Conservation (phyloP, 2,113 vertebrate genomes). For the Hippocampus zosterae region DNA sequence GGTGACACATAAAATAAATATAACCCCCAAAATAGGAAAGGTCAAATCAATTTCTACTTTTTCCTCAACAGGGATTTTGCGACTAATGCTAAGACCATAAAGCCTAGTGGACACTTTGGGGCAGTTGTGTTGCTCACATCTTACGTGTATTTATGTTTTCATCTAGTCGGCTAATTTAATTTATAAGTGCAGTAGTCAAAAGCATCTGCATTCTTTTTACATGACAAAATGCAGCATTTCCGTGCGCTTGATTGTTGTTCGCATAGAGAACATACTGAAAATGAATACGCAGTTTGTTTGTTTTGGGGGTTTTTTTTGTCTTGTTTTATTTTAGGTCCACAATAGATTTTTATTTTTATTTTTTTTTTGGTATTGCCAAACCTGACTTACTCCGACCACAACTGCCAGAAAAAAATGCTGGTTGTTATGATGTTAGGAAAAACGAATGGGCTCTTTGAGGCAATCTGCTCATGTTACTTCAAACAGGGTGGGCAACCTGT, state of each 20-base stretch:
- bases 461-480: background rate
- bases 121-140: constrained; percentile 15
- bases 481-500: background rate
- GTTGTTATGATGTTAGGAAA: background rate
- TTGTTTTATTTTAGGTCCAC: constrained; percentile 7
- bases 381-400: background rate
- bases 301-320: background rate
- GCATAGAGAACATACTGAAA: constrained; percentile 17
- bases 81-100: constrained; percentile 8
- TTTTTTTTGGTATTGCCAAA: constrained; percentile 2
- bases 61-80: background rate
- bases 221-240: constrained; percentile 27
- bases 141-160: background rate
- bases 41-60: background rate
- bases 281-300: constrained; percentile 22
- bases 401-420: constrained; percentile 15
- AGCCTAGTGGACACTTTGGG: constrained; percentile 12
- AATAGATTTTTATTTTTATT: constrained; percentile 12
- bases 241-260: constrained; percentile 21
- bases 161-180: background rate
- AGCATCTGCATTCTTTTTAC: constrained; percentile 3
- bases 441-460: background rate
- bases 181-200: background rate
- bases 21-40: background rate
- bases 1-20: background rate